Conservation (phyloP, 2,113 vertebrate species). For the Chionodraco myersi region DNA sequence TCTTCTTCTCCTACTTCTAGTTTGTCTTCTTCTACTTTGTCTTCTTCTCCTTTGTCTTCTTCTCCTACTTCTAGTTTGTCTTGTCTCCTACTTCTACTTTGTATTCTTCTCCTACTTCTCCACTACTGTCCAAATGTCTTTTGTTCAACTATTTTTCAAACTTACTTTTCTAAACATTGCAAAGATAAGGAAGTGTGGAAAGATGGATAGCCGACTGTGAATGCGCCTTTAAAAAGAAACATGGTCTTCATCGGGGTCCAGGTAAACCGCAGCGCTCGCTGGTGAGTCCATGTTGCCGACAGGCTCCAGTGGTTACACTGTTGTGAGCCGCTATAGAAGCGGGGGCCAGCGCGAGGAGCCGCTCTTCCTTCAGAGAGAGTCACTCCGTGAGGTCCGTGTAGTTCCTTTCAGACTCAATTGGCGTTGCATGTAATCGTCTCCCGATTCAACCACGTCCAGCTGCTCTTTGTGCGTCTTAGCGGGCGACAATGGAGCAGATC, state of each 20-base stretch:
- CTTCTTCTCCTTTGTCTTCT: too few relatives aligned
- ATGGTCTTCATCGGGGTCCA: slow-evolving; percentile 48
- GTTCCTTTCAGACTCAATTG: slow-evolving; percentile 80
- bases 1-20: too few relatives aligned
- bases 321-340: slow-evolving; percentile 58
- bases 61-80: too few relatives aligned
- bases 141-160: background rate
- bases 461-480: slow-evolving; percentile 77
- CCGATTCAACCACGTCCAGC: slow-evolving; percentile 81
- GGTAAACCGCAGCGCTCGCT: slow-evolving; percentile 26
- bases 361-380: slow-evolving; percentile 52
- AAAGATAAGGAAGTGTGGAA: slow-evolving; percentile 28
- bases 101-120: too few relatives aligned
- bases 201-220: slow-evolving; percentile 9
- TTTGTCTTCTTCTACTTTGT: too few relatives aligned
- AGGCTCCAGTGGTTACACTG: slow-evolving; percentile 69
- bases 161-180: slow-evolving; percentile 29
- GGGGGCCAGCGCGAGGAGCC: slow-evolving; percentile 50
- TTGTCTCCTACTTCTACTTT: too few relatives aligned
- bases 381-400: slow-evolving; percentile 64
- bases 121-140: slow-evolving; percentile 34
- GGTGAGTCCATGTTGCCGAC: slow-evolving; percentile 61
- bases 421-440: slow-evolving; percentile 83
- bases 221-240: slow-evolving; percentile 10
- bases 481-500: slow-evolving; percentile 78